Conservation (phyloP, 2,888 invertebrate genomes). For the Acanthosoma haemorrhoidale region DNA sequence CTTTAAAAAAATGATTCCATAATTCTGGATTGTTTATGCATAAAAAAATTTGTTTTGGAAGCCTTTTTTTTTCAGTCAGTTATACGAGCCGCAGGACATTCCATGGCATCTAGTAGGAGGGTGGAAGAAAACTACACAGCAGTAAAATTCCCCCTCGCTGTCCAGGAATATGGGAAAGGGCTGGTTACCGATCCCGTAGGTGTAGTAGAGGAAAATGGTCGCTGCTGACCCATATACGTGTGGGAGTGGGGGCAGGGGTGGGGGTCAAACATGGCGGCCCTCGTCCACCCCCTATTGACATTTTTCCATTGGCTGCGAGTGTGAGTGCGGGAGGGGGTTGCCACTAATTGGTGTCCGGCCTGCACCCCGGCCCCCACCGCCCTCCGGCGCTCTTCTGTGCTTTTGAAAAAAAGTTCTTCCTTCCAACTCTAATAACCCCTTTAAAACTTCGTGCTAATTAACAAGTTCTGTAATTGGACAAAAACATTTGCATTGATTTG, state of each 20-base stretch:
- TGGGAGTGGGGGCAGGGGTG: conserved; percentile 12
- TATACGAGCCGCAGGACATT: too few relatives aligned
- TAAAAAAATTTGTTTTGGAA: too few relatives aligned
- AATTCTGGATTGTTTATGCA: too few relatives aligned
- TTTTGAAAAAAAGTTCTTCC: too few relatives aligned
- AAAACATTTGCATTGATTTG: too few relatives aligned
- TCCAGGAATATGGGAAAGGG: background rate
- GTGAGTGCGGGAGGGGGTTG: conserved; percentile 8
- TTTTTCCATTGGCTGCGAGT: conserved; percentile 22
- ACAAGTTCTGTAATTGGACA: too few relatives aligned
- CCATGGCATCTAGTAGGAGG: too few relatives aligned
- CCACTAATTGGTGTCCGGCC: conserved; percentile 4
- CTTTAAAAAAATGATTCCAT: too few relatives aligned
- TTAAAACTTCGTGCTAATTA: too few relatives aligned
- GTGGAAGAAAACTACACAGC: background rate
- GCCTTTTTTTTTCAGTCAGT: too few relatives aligned
- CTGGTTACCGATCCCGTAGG: background rate
- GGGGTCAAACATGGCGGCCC: conserved; percentile 26
- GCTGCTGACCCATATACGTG: conserved; percentile 21
- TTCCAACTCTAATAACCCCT: too few relatives aligned
- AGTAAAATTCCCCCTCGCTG: background rate
- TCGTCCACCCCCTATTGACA: conserved; percentile 21
- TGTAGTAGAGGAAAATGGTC: background rate
- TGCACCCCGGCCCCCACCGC: background rate
- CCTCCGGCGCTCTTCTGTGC: background rate